A percentile compares a stretch with the other conserved stretches of the same genome.
phyloP scores from a whole-genome alignment of 2,113 vertebrate species.

The Ovis canadensis region DNA sequence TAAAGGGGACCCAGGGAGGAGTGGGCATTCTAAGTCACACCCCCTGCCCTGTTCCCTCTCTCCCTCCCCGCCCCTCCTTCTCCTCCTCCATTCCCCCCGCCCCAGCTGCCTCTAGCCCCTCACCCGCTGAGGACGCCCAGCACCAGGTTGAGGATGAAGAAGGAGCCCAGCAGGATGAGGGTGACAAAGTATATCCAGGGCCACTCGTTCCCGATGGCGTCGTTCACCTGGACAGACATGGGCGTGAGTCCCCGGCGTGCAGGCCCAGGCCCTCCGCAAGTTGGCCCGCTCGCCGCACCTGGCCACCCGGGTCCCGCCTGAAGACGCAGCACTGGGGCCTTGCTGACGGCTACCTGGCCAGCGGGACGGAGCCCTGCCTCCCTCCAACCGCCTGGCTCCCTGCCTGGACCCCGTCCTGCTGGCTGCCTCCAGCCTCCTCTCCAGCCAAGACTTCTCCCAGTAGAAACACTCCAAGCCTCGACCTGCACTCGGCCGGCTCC shows the following conservation, averaged over 20 bases:
- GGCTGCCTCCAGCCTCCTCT: not conserved
- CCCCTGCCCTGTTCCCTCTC: accelerated
- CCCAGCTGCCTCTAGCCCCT: conserved; percentile 12
- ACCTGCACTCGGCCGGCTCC: not conserved
- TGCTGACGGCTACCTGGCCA: accelerated
- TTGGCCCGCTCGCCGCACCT: not conserved
- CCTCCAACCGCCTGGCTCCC: accelerated
- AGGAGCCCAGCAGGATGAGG: conserved; percentile 95
- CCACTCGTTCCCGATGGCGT: conserved; percentile 97
- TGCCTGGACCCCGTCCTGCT: accelerated
- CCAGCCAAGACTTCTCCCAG: not conserved
- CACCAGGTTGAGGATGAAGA: conserved; percentile 97
- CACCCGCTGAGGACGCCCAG: conserved; percentile 97
- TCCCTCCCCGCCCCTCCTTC: accelerated
- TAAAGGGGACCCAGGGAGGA: not conserved
- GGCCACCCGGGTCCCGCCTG: not conserved
- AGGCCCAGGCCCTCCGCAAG: too few species aligned
- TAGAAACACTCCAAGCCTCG: not conserved
- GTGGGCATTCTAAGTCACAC: accelerated
- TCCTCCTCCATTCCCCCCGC: accelerated
- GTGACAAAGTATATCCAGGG: conserved; percentile 97
- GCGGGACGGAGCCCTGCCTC: too few species aligned
- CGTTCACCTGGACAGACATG: conserved; percentile 87
- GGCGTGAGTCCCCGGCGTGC: not conserved
- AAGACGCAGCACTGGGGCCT: not conserved